Evolutionary conservation across 2,888 invertebrate species (phyloP).

Genomic region (Lumbricus terrestris): DNA sequence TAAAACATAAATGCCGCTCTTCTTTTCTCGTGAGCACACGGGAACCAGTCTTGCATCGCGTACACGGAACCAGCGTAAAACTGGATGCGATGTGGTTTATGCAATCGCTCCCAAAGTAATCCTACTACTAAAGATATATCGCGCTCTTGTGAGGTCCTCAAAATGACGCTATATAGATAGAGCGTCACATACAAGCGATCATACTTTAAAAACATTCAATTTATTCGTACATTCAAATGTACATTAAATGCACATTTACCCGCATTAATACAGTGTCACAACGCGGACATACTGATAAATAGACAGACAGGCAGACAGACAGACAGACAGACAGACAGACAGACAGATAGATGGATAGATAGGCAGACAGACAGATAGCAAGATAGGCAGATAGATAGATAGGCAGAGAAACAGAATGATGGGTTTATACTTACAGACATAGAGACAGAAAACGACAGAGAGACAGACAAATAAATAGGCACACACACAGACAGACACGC

Average conservation of each 20-base stretch:
- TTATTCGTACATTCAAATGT: not conserved
- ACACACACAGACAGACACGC: too few species aligned
- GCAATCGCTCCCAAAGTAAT: not conserved
- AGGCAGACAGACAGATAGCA: not conserved
- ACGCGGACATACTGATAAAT: not conserved
- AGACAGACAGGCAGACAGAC: not conserved
- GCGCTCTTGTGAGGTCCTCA: not conserved
- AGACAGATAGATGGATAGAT: not conserved
- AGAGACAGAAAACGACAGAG: too few species aligned
- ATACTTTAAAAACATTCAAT: not conserved
- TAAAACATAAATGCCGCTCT: not conserved
- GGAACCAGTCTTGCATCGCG: not conserved
- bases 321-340: not conserved
- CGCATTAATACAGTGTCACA: too few species aligned
- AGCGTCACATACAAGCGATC: not conserved
- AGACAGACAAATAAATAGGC: too few species aligned
- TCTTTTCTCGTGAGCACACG: not conserved
- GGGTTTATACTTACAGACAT: too few species aligned
- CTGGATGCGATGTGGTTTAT: not conserved
- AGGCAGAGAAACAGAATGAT: too few species aligned
- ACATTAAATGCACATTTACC: not conserved
- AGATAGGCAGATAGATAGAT: not conserved
- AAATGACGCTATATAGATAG: not conserved
- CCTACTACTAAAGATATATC: not conserved
- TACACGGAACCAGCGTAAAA: not conserved